A percentile compares a stretch with the other conserved stretches of the same genome.
phyloP scores from a whole-genome alignment of 2,888 invertebrate genomes.

The Entomobrya multifasciata region DNA sequence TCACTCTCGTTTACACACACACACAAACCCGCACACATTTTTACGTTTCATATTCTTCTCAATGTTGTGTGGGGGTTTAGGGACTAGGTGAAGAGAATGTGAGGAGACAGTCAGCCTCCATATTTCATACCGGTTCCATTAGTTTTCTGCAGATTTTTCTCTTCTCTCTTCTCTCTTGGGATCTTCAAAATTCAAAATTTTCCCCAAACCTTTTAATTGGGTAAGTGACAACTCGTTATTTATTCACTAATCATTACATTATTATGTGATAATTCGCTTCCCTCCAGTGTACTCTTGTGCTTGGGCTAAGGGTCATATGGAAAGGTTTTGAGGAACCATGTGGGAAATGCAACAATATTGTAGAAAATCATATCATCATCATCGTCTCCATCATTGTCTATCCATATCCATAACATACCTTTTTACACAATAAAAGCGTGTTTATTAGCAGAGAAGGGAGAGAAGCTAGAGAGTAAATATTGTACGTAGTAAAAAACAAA shows the following conservation, averaged over 20 bases:
- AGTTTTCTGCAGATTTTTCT: slow-evolving; percentile 78
- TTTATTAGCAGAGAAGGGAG: background rate
- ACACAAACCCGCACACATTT: background rate
- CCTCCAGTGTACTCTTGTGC: slow-evolving; percentile 42
- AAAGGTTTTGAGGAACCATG: slow-evolving; percentile 55
- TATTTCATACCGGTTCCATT: slow-evolving; percentile 79
- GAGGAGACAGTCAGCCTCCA: slow-evolving; percentile 79
- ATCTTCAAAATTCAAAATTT: slow-evolving; percentile 80
- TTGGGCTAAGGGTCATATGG: slow-evolving; percentile 57
- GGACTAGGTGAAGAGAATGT: slow-evolving; percentile 69
- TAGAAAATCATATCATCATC: slow-evolving; percentile 60
- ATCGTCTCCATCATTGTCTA: slow-evolving; percentile 12
- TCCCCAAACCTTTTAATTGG: slow-evolving; percentile 79
- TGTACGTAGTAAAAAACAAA: background rate
- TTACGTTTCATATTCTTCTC: no score
- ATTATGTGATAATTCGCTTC: slow-evolving; percentile 47
- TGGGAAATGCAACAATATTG: slow-evolving; percentile 73
- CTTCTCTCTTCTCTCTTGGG: slow-evolving; percentile 76
- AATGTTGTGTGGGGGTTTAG: slow-evolving; percentile 64
- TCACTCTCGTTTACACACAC: background rate
- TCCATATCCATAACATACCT: slow-evolving; percentile 18
- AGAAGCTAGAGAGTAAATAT: background rate
- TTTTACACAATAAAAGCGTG: background rate
- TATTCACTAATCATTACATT: slow-evolving; percentile 43
- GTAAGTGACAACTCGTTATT: slow-evolving; percentile 73